Evolutionary conservation across 2,888 invertebrate species (phyloP).

Genomic region (Saturnia japonica): DNA sequence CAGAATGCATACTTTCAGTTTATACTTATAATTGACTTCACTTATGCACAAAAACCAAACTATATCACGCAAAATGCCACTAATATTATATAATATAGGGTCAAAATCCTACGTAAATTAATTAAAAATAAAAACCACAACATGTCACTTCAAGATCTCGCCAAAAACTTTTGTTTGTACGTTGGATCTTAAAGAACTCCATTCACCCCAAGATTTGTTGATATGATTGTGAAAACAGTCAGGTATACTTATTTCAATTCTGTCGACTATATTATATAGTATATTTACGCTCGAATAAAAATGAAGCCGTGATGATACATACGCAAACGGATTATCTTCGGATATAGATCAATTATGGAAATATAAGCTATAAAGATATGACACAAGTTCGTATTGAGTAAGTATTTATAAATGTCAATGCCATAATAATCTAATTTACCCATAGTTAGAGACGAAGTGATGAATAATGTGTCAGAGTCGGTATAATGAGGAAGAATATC

Average conservation of each 20-base stretch:
- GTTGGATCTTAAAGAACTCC: no score
- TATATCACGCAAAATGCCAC: no score
- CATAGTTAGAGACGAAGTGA: background rate
- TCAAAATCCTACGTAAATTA: no score
- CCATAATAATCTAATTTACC: constrained; percentile 1
- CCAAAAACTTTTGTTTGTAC: no score
- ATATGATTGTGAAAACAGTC: background rate
- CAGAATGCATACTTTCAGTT: no score
- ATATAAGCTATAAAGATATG: constrained; percentile 18
- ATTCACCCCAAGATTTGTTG: no score
- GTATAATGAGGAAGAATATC: background rate
- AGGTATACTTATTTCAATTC: background rate
- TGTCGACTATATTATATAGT: background rate
- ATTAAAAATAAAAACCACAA: no score
- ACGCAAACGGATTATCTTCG: background rate
- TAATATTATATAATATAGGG: no score
- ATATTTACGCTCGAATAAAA: background rate
- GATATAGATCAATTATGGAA: constrained; percentile 21
- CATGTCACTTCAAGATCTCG: no score
- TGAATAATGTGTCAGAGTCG: background rate
- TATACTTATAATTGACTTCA: no score
- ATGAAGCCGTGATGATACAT: background rate
- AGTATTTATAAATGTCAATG: constrained; percentile 11
- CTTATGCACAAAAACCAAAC: no score
- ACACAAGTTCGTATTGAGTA: constrained; percentile 1